Percentiles rank a stretch among this genome's conserved stretches.
These are phyloP conservation scores for Piezodorus guildinii DNA, from an alignment of 1,140 invertebrate species.

Conservation along the genomic window DNA sequence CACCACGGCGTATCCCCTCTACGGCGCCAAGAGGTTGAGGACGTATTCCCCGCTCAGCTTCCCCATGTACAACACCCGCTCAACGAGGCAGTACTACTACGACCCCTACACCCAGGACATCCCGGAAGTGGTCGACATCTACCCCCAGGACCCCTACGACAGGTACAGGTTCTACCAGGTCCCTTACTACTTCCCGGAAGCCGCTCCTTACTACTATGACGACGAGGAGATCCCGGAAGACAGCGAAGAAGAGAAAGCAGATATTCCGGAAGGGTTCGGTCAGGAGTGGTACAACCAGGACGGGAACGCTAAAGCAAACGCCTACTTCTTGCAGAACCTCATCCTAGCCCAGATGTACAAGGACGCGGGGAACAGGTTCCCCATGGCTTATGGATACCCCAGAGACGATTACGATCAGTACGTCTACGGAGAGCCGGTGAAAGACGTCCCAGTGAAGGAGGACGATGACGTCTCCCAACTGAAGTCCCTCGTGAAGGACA, in stretches of 20 bases:
- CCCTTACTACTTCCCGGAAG: slow-evolving; percentile 36
- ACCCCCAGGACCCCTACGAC: slow-evolving; percentile 33
- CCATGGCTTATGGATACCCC: slow-evolving; percentile 25
- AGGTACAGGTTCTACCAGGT: slow-evolving; percentile 37
- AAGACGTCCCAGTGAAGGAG: slow-evolving; percentile 31
- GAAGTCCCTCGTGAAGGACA: slow-evolving; percentile 39
- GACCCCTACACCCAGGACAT: slow-evolving; percentile 31
- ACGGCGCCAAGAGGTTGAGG: slow-evolving; percentile 5
- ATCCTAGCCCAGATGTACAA: slow-evolving; percentile 49
- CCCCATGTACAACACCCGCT: slow-evolving; percentile 29
- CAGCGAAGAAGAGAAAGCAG: slow-evolving; percentile 36
- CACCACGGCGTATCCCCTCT: not conserved
- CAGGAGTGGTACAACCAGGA: slow-evolving; percentile 46
- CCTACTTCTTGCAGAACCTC: slow-evolving; percentile 47
- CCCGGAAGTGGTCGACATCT: slow-evolving; percentile 42
- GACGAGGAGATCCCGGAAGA: slow-evolving; percentile 34
- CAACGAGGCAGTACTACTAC: slow-evolving; percentile 35
- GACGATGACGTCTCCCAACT: slow-evolving; percentile 48
- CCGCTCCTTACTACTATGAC: slow-evolving; percentile 32
- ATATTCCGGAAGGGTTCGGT: slow-evolving; percentile 42
- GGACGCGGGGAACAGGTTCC: slow-evolving; percentile 35
- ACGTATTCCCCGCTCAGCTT: not conserved
- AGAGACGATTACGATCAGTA: slow-evolving; percentile 36
- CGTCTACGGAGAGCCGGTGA: slow-evolving; percentile 29
- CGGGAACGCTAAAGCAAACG: slow-evolving; percentile 39